Conservation (phyloP, 2,888 invertebrate genomes). For the Oscheius sp. region DNA sequence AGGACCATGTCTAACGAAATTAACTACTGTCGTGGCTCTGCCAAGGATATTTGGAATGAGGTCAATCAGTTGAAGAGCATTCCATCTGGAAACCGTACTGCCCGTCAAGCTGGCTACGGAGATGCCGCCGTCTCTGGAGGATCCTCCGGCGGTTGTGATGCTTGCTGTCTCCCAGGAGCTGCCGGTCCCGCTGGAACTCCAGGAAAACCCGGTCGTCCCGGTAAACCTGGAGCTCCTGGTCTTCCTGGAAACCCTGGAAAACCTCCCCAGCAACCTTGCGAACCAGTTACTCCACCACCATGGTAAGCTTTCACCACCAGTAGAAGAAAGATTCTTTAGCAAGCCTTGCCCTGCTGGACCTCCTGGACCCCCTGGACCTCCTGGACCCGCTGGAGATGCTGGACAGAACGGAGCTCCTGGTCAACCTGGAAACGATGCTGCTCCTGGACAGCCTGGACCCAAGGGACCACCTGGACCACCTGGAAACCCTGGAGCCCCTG, state of each 20-base stretch:
- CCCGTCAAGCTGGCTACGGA: conserved; percentile 57
- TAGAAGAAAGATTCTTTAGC: not conserved
- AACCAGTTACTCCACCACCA: conserved; percentile 45
- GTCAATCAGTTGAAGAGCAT: conserved; percentile 56
- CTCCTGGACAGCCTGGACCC: conserved; percentile 60
- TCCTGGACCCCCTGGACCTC: conserved; percentile 56
- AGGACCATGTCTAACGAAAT: conserved; percentile 67
- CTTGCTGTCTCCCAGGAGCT: conserved; percentile 46
- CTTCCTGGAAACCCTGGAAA: conserved; percentile 48
- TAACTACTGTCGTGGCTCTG: conserved; percentile 65
- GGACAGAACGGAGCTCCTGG: conserved; percentile 54
- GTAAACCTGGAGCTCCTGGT: conserved; percentile 52
- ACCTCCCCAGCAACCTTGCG: conserved; percentile 51
- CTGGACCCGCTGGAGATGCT: conserved; percentile 54
- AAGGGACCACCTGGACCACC: conserved; percentile 60
- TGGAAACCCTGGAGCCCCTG: conserved; percentile 59
- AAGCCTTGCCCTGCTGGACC: conserved; percentile 52
- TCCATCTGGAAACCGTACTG: conserved; percentile 55
- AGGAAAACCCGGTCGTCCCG: conserved; percentile 50
- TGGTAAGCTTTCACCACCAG: conserved; percentile 21
- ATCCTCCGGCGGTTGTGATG: conserved; percentile 44
- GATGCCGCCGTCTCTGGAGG: conserved; percentile 35
- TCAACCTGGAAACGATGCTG: conserved; percentile 55
- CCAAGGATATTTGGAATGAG: conserved; percentile 57
- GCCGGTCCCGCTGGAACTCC: conserved; percentile 49